phyloP scores from a whole-genome alignment of 2,113 vertebrate species.

The Nesogale talazaci region DNA sequence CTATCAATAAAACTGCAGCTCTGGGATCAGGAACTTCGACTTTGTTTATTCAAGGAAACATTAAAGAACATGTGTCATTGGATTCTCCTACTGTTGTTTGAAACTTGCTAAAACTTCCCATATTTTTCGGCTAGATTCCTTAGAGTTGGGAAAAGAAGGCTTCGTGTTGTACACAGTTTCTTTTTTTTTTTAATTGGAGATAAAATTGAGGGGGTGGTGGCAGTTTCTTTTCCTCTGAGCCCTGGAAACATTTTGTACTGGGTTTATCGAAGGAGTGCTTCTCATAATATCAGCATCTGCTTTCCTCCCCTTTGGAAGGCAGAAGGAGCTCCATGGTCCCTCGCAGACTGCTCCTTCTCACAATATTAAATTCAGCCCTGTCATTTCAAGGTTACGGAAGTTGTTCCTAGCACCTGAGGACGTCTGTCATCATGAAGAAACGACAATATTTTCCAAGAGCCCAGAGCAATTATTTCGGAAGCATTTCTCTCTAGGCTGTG shows the following conservation, averaged over 20 bases:
- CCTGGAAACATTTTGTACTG: slow-evolving; percentile 56
- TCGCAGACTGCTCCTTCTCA: background rate
- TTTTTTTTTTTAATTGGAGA: background rate
- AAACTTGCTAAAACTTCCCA: slow-evolving; percentile 21
- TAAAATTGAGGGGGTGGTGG: background rate
- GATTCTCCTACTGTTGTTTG: background rate
- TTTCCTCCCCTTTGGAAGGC: slow-evolving; percentile 19
- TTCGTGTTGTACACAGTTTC: background rate
- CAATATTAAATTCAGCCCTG: slow-evolving; percentile 53
- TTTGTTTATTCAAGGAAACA: background rate
- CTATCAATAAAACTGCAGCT: too few species aligned
- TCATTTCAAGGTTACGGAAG: slow-evolving; percentile 28
- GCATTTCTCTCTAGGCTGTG: slow-evolving; percentile 49
- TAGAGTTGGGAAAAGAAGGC: background rate
- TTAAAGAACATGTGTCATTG: background rate
- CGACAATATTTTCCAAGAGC: slow-evolving; percentile 27
- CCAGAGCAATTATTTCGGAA: slow-evolving; percentile 52
- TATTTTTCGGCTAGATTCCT: background rate
- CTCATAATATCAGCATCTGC: slow-evolving; percentile 29
- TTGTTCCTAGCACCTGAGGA: slow-evolving; percentile 18
- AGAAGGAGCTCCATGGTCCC: slow-evolving; percentile 3
- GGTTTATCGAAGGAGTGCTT: slow-evolving; percentile 38
- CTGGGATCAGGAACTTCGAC: background rate
- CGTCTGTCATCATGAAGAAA: slow-evolving; percentile 46
- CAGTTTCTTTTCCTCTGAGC: background rate